Base-by-base conservation (phyloP, 2,888 invertebrate genomes). In the Plebejus argus region DNA sequence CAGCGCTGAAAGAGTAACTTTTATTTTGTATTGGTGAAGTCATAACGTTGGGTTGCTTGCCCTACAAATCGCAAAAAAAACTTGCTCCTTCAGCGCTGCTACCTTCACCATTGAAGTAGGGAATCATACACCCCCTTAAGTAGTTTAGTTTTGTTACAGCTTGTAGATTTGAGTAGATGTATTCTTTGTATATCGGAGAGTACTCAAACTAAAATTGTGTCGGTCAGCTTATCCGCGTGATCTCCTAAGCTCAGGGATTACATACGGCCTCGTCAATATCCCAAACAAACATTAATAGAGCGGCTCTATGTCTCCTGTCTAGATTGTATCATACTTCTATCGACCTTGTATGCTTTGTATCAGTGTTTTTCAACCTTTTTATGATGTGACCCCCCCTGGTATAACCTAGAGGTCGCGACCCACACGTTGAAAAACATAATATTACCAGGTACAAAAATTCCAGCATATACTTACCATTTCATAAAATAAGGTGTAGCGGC, bases 201-300 rank as follows among this genome's bases (percentile, higher is more conserved):
- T 7, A 35, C 12, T 70, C 28, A 18, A 33, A 33, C 70, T 1
- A 33, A 35, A 18, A 35, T 70, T 70, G 70, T 35, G n/a, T 35
- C 70, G 70, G 70, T 70, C 35, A 70, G 35, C 20, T 35, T 70
- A 35, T 70, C n/a, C 18, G 1, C 35, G 70, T 70, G 70, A 35
- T 35, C 70, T 35, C 23, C 35, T 35, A 70, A 70, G 70, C 70
- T 70, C 1, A 5, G 33, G 35, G 70, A 70, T 70, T 35, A 70
- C 33, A 10, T 7, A n/a, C 70, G 18, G 70, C n/a, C 35, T 70
- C n/a, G 70, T 70, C 28, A 70, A 70, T 70, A 70, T 35, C 35
- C 35, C 35, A 35, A 70, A 70, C 35, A 35, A 70, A 70, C 70
- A 61, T 23, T 61, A 61, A 61, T 23, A 23, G 23, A 23, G 61